Conservation (phyloP, 2,888 invertebrate species). For the Crocallis elinguaria region DNA sequence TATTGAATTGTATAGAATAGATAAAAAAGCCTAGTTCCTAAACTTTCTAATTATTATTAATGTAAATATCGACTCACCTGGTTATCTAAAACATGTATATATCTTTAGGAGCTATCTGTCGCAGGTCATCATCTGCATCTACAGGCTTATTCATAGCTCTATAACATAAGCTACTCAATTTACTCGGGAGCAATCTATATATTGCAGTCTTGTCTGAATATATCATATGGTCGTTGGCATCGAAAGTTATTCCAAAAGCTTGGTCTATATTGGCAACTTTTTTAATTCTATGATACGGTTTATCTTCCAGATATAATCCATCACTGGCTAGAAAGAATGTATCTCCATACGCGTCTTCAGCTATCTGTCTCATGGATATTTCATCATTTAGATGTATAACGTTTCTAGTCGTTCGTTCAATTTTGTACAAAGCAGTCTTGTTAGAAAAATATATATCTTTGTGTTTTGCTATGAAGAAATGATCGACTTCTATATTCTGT, state of each 20-base stretch:
- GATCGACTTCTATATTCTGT: constrained; percentile 60
- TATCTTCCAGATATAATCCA: constrained; percentile 69
- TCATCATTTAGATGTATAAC: constrained; percentile 57
- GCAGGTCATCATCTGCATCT: background rate
- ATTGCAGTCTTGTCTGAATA: constrained; percentile 64
- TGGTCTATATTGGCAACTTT: constrained; percentile 57
- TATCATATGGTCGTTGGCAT: constrained; percentile 62
- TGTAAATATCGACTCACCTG: background rate
- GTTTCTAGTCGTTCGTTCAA: constrained; percentile 47
- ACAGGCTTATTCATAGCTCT: constrained; percentile 35
- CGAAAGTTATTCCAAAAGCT: constrained; percentile 67
- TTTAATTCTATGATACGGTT: constrained; percentile 55
- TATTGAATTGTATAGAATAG: too few species aligned
- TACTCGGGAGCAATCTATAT: constrained; percentile 58
- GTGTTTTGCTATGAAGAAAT: constrained; percentile 63
- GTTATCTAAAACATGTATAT: background rate
- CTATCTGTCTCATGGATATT: constrained; percentile 61
- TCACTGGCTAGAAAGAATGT: constrained; percentile 62
- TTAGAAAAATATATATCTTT: constrained; percentile 67
- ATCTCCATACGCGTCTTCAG: constrained; percentile 68
- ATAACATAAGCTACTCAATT: constrained; percentile 47
- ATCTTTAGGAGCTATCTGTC: background rate
- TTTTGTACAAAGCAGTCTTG: constrained; percentile 71
- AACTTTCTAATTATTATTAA: too few species aligned
- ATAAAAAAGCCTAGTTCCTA: too few species aligned